Percentiles rank a stretch among this genome's conserved stretches.
phyloP scores from a whole-genome alignment of 2,797 vertebrate genomes.

The Hybognathus amarus region DNA sequence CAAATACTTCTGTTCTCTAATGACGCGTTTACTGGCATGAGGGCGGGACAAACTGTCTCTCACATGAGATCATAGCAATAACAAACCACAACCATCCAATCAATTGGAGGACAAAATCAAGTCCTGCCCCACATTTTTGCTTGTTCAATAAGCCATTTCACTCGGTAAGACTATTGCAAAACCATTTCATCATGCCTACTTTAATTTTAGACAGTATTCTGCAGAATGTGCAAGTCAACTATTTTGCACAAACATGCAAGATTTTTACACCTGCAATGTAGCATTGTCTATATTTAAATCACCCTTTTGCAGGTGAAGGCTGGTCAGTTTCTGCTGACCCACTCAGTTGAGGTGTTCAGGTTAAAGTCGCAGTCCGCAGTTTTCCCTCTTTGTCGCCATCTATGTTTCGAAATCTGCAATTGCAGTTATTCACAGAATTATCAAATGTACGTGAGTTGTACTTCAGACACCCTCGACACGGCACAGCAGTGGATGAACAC shows the following conservation, averaged over 20 bases:
- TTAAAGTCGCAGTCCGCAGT: too few relatives aligned
- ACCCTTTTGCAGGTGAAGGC: too few relatives aligned
- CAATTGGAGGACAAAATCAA: not conserved
- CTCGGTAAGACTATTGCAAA: not conserved
- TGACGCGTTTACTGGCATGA: not conserved
- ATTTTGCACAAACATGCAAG: conserved; percentile 68
- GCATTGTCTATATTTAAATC: not conserved
- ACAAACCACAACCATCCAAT: not conserved
- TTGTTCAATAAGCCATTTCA: not conserved
- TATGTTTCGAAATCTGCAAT: too few relatives aligned
- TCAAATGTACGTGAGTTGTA: too few relatives aligned
- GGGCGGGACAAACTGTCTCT: not conserved
- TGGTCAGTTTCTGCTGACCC: too few relatives aligned
- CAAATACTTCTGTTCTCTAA: not conserved
- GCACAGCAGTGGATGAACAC: too few relatives aligned
- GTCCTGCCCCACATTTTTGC: not conserved
- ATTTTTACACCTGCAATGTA: conserved; percentile 1
- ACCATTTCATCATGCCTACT: not conserved
- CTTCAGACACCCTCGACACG: too few relatives aligned
- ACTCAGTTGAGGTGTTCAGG: too few relatives aligned
- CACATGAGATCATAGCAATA: not conserved
- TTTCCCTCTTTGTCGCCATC: too few relatives aligned
- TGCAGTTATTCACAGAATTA: too few relatives aligned
- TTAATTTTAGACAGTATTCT: conserved; percentile 59
- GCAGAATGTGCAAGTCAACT: conserved; percentile 55